Percentiles rank a stretch among this genome's conserved stretches.
Conservation (phyloP, 2,888 invertebrate species). For the Zaprionus bogoriensis region DNA sequence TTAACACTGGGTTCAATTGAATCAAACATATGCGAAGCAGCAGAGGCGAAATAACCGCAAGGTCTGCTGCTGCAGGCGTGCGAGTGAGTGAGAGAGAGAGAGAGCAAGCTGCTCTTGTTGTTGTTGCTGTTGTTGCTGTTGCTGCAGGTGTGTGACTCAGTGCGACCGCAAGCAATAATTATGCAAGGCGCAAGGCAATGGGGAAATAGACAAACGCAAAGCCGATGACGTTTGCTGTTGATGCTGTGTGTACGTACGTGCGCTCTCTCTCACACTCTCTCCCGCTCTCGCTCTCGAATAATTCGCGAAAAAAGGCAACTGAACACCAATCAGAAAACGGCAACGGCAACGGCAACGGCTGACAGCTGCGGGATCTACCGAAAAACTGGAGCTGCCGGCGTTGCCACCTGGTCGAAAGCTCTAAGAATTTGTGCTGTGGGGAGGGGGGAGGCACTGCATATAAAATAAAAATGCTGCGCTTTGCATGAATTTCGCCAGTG, state of each 20-base stretch:
- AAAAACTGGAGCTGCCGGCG: no score
- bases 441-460: no score
- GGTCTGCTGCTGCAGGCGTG: background rate
- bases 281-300: background rate
- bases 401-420: no score
- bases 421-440: no score
- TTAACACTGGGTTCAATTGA: slow-evolving; percentile 71
- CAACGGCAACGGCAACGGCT: no score
- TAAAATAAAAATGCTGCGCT: no score
- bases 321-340: no score
- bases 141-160: slow-evolving; percentile 53
- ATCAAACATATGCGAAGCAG: slow-evolving; percentile 37
- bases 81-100: slow-evolving; percentile 8
- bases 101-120: background rate
- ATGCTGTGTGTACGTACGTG: background rate
- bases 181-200: slow-evolving; percentile 51
- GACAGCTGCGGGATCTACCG: no score
- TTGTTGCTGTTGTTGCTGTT: background rate
- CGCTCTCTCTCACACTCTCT: background rate
- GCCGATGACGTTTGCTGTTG: slow-evolving; percentile 18
- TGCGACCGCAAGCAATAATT: slow-evolving; percentile 48
- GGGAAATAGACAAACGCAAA: slow-evolving; percentile 25
- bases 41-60: slow-evolving; percentile 4
- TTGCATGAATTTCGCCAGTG: no score
- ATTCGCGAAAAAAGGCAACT: no score